A percentile compares a stretch with the other conserved stretches of the same genome.
These are phyloP conservation scores for Acronicta psi DNA, from an alignment of 2,888 invertebrate species.

Conservation along the genomic window DNA sequence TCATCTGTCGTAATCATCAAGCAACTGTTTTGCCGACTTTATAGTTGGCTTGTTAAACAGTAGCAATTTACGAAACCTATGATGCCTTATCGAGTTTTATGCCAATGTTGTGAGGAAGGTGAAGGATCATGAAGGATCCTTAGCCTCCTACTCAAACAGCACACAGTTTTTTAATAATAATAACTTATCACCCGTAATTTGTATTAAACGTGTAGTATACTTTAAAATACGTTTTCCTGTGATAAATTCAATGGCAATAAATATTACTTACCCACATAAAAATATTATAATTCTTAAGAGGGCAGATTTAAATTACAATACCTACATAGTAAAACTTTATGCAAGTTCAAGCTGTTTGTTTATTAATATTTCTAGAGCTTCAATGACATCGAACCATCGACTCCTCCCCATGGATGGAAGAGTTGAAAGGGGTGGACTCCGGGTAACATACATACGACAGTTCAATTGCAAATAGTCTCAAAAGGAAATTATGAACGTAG, in stretches of 20 bases:
- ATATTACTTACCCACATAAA: too few relatives aligned
- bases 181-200: constrained; percentile 24
- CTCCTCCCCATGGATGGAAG: too few relatives aligned
- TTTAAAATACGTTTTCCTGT: constrained; percentile 32
- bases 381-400: too few relatives aligned
- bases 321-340: too few relatives aligned
- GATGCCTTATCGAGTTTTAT: constrained; percentile 6
- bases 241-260: constrained; percentile 57
- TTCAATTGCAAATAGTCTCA: too few relatives aligned
- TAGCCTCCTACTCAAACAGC: not conserved
- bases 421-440: too few relatives aligned
- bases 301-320: too few relatives aligned
- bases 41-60: constrained; percentile 22
- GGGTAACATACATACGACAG: too few relatives aligned
- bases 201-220: constrained; percentile 6
- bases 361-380: too few relatives aligned
- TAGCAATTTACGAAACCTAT: constrained; percentile 8
- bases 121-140: not conserved
- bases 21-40: constrained; percentile 14
- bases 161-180: not conserved
- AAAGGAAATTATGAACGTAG: too few relatives aligned
- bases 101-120: not conserved
- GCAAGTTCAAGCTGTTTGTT: too few relatives aligned
- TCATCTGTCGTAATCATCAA: constrained; percentile 18
- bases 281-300: too few relatives aligned